phyloP scores from a whole-genome alignment of 2,888 invertebrate species.

The Amphimallon solstitiale region DNA sequence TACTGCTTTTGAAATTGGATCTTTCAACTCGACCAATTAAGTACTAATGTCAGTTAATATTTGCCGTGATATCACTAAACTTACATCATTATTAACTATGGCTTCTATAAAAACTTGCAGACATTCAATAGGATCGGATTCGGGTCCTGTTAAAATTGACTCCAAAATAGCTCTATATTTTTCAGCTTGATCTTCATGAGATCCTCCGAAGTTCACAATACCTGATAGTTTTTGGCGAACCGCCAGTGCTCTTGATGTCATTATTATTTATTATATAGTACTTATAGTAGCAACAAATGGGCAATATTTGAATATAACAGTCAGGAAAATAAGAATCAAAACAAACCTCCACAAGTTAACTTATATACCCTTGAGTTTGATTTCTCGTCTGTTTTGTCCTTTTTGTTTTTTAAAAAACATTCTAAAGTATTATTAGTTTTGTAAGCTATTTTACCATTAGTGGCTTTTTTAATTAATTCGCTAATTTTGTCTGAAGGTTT shows the following conservation, averaged over 20 bases:
- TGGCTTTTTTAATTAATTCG: no score
- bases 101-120: constrained; percentile 94
- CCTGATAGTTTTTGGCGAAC: constrained; percentile 70
- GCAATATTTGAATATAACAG: no score
- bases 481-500: no score
- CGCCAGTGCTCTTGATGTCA: constrained; percentile 35
- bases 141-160: constrained; percentile 76
- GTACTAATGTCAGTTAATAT: constrained; percentile 93
- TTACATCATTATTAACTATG: constrained; percentile 98
- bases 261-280: no score
- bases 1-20: constrained; percentile 87
- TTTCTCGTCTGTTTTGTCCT: no score
- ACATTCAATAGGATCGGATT: constrained; percentile 83
- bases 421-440: no score
- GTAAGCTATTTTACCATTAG: no score
- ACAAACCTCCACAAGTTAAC: no score
- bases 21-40: constrained; percentile 81
- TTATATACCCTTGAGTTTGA: no score
- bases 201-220: constrained; percentile 81
- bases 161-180: constrained; percentile 87
- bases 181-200: constrained; percentile 95
- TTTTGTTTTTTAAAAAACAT: no score
- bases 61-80: constrained; percentile 96
- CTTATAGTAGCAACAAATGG: no score
- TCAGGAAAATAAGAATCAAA: no score